These are phyloP conservation scores for Empidonax traillii DNA, from an alignment of 2,113 vertebrate genomes.

Conservation along the genomic window DNA sequence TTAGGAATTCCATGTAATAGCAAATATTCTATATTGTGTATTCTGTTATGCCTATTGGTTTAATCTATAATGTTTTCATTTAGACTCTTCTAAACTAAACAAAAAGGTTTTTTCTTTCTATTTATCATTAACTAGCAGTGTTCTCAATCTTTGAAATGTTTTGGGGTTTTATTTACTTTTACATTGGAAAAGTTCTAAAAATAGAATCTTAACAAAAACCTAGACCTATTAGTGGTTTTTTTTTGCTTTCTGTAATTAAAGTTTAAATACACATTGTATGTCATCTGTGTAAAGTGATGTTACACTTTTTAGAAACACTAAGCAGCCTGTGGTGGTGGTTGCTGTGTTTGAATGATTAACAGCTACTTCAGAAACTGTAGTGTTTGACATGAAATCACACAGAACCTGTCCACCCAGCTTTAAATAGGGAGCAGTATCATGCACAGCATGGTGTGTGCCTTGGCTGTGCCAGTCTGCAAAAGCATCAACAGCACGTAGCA, in stretches of 20 bases:
- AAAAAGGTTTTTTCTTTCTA: neutral
- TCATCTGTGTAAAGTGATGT: neutral
- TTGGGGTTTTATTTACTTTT: neutral
- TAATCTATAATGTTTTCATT: neutral
- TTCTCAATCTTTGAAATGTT: neutral
- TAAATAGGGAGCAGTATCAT: neutral
- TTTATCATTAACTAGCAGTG: neutral
- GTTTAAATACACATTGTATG: neutral
- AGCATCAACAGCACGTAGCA: neutral
- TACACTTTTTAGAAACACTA: neutral
- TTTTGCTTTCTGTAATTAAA: neutral
- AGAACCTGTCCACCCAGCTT: neutral
- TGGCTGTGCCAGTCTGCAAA: constrained; percentile 33
- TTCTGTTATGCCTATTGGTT: neutral
- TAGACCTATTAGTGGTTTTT: neutral
- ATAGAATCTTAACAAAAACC: neutral
- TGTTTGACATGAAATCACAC: neutral
- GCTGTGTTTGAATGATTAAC: neutral
- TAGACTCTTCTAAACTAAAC: neutral
- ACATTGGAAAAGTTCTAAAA: neutral
- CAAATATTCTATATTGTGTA: neutral
- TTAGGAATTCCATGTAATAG: neutral
- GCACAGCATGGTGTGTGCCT: neutral
- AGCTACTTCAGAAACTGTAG: neutral
- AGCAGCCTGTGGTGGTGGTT: neutral